Evolutionary conservation across 2,797 vertebrate genomes (phyloP), one percentile per base, ranked within the genome.

Genomic region (Alcedo atthis): DNA sequence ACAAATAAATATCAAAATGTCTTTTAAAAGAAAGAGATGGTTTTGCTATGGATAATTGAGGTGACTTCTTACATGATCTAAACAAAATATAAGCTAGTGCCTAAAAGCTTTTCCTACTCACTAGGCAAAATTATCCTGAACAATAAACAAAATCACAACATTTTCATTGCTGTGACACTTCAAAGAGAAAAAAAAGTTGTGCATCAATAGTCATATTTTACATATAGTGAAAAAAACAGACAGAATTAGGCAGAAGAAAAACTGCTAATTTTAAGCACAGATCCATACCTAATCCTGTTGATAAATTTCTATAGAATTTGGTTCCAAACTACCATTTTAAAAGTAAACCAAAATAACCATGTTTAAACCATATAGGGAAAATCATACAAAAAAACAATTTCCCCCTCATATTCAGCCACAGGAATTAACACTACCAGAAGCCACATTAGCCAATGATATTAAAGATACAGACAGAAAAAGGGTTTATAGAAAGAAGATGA

Each of bases 1-100:
- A 89, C 55, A n/a, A 82, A 86, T 91, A 94, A 79, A 91, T 84
- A 91, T 79, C 40, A 93, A 93, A 95, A 95, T 61, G 11, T 54
- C 42, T 63, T 85, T 81, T 77, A 73, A 79, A 89, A 82, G 70
- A 80, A 77, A 77, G 17, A 83, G 9, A 24, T 10, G 35, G 26
- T 84, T 91, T 91, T 89, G 21, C 11, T 81, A 53, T 73, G 87
- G n/a, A 81, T 81, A 78, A 85, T 33, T 92, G 67, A 78, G 14
- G 28, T 87, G 48, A 94, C 55, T 71, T 85, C 73, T 45, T 78
- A 81, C 53, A 16, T 73, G 26, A 45, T 57, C 25, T 55, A 62
- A 93, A 73, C 35, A 57, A 53, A 89, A 85, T 63, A 11, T 20
- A 76, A 85, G 10, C 28, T 64, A 62, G 19, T 62, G 13, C 10